These are phyloP conservation scores for Ceraclea dissimilis DNA, from an alignment of 2,888 invertebrate genomes.

Conservation along the genomic window DNA sequence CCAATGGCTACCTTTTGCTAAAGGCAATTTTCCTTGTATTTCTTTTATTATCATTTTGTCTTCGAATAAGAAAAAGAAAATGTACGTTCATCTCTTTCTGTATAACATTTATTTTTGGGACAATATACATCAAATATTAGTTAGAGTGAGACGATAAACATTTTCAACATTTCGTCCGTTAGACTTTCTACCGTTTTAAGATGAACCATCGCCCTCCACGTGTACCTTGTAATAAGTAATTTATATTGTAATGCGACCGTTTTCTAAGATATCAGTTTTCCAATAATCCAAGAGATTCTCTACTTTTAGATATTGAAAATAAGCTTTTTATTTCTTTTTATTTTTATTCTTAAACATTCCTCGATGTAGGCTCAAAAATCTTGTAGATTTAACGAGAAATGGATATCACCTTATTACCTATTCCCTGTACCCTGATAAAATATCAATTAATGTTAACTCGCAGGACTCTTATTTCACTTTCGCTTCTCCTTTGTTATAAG, in stretches of 20 bases:
- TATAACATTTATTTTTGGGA: not conserved
- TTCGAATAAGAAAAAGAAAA: not conserved
- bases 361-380: too few relatives aligned
- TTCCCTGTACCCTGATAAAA: too few relatives aligned
- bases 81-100: not conserved
- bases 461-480: too few relatives aligned
- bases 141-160: slow-evolving; percentile 3
- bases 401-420: too few relatives aligned
- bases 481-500: too few relatives aligned
- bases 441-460: too few relatives aligned
- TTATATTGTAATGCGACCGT: slow-evolving; percentile 25
- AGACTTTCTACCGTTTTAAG: not conserved
- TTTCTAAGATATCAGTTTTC: slow-evolving; percentile 16
- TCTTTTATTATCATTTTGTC: slow-evolving; percentile 22
- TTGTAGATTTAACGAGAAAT: too few relatives aligned
- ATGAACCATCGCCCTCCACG: slow-evolving; percentile 12
- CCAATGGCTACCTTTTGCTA: slow-evolving; percentile 24
- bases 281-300: slow-evolving; percentile 5
- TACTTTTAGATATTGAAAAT: not conserved
- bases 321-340: not conserved
- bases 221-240: slow-evolving; percentile 21
- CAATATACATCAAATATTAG: not conserved
- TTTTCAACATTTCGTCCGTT: too few relatives aligned
- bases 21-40: slow-evolving; percentile 25
- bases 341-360: not conserved